Conservation (phyloP, 2,888 invertebrate species). For the Malacosoma neustria region DNA sequence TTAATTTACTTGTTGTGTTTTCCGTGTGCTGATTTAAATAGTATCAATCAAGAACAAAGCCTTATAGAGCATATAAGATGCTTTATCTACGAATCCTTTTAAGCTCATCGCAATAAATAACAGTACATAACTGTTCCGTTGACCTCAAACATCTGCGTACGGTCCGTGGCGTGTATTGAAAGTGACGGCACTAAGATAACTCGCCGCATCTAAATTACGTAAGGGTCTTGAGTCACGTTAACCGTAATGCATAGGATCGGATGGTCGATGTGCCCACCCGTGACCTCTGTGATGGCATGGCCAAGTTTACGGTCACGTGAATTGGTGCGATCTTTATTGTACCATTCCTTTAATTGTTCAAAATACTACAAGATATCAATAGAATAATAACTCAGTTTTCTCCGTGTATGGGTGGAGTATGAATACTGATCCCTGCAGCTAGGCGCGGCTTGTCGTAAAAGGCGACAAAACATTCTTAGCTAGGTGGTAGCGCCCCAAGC, state of each 20-base stretch:
- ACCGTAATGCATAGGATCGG: constrained; percentile 12
- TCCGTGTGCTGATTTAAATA: too few species aligned
- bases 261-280: constrained; percentile 12
- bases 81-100: neutral
- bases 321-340: neutral
- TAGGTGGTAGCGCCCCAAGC: too few species aligned
- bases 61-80: neutral
- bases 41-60: too few species aligned
- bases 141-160: constrained; percentile 2
- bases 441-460: too few species aligned
- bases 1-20: too few species aligned
- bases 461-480: too few species aligned
- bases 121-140: constrained; percentile 6
- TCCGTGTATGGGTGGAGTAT: too few species aligned
- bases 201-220: constrained; percentile 8
- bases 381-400: too few species aligned
- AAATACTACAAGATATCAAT: too few species aligned
- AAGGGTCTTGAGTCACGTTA: constrained; percentile 11
- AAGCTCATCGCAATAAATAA: neutral
- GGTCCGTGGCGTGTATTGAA: constrained; percentile 1
- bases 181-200: constrained; percentile 7
- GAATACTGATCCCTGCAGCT: too few species aligned
- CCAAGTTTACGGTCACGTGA: constrained; percentile 3
- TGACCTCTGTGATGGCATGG: constrained; percentile 2
- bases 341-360: too few species aligned